Evolutionary conservation across 2,888 invertebrate genomes (phyloP), one percentile per base, ranked within the genome.

Genomic region (Cremastinae sp.): DNA sequence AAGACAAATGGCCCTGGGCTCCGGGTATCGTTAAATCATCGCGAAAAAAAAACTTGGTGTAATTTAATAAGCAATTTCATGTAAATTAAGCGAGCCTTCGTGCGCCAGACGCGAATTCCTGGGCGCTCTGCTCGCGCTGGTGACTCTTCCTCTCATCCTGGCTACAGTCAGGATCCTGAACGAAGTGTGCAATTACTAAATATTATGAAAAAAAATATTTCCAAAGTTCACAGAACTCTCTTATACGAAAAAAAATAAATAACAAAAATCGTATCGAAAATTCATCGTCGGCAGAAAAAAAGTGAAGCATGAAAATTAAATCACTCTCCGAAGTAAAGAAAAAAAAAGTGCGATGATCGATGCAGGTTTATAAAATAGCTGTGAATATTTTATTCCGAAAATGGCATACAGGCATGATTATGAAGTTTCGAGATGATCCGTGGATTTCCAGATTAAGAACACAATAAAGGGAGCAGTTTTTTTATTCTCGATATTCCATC

Each of bases 61-160:
- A 83, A 87, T 88, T 87, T 88, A 88, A 87, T 88, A 88, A 87
- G 88, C 88, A 88, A 88, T 88, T 88, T 88, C 86, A 88, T 88
- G 88, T 85, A 88, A 87, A 88, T 88, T 86, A 82, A 82, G 81
- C 80, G 82, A 81, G 82, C 61, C 74, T 51, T 10, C 39, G 56
- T 58, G 58, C 43, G 51, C 16, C 53, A 65, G 43, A 55, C 65
- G 55, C 43, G 58, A 20, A 20, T 58, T 20, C 9, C 20, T 20
- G 41, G 41, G 14, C 22, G 22, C 59, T 37, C 18, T 59, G 43
- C 8, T 28, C 59, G 43, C 20, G 41, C 41, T 8, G 22, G 22
- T 12, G 45, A 59, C 45, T 43, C 28, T 14, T 3, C 61, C 12
- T 18, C 37, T 51, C 51, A 16, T 65, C 20, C 18, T n/a, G 43